Base-by-base conservation (phyloP, 2,888 invertebrate genomes). In the Perithous albicinctus region DNA sequence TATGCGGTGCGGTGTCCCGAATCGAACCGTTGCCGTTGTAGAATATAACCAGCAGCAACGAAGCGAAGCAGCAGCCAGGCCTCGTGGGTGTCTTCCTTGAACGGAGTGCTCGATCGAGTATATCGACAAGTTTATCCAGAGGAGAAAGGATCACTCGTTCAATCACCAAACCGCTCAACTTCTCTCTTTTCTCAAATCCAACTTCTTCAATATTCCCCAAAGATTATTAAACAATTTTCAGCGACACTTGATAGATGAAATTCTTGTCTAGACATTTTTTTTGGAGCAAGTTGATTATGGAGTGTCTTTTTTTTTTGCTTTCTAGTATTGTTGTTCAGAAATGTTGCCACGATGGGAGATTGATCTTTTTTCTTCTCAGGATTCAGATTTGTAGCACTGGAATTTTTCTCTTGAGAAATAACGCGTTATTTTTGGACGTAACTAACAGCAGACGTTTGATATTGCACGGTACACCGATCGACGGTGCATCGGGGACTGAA, bases 401-500 rank as follows among this genome's bases (percentile, higher is more conserved):
- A n/a, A n/a, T n/a, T n/a, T n/a, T n/a, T n/a, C n/a, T n/a, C n/a
- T n/a, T n/a, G n/a, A 8, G 23, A 51, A 8, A 12, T 10, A 51
- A 23, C 20, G 23, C 23, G 23, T 56, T 56, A 56, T 56, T 56
- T 56, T 63, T 32, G 29, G 63, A 35, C 51, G 15, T 20, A 35
- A 41, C 20, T 23, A 35, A n/a, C n/a, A n/a, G 35, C 41, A 35
- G 41, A 38, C 64, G 43, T 29, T 72, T 10, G 59, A 43, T 32
- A 41, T 76, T 76, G 67, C 63, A 70, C 18, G 56, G 70, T 70
- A 73, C 80, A 80, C 80, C 82, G 78, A 73, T 84, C 80, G 78
- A 84, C 80, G 78, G 76, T 84, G 84, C 83, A 79, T 85, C 84
- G 81, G 79, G 69, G 85, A 85, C 80, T 84, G 78, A 80, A 78